Base-by-base conservation (phyloP, 2,113 vertebrate species). In the Gymnogyps californianus region DNA sequence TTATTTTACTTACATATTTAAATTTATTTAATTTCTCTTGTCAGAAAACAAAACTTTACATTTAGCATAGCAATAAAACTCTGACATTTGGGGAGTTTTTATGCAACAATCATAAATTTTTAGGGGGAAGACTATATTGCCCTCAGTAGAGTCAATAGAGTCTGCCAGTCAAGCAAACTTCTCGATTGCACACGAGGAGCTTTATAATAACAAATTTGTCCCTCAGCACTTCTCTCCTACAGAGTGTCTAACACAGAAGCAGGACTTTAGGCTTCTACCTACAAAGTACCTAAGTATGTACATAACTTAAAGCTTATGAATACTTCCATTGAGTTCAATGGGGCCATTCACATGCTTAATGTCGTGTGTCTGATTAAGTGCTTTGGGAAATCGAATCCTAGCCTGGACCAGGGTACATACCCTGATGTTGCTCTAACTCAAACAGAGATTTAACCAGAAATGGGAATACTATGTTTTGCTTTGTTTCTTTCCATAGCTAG, bases 51-150 rank as follows among this genome's bases (percentile, higher is more conserved):
- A 64, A 83, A 11, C 5, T n/a, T 69, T 40, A 16, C 2, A 6
- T 71, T 55, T 57, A 72, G 3, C 6, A 32, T 47, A 57, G 34
- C 5, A 75, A 66, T 18, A 11, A 18, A 55, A 40, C 10, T 21
- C 8, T 84, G 46, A 34, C 4, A 31, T 81, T 34, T 70, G 9
- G 20, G 7, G 31, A 61, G 2, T 21, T 16, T 47, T 31, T 49
- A 22, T 44, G 24, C 36, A 90, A 38, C 4, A 36, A 24, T 65
- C 5, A 55, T 9, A 24, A 31, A 8, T 10, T 11, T 51, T 19
- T 15, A 1, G 0, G 1, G 1, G 1, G 11, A 25, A 36, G 61
- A 19, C 6, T 3, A 2, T 61, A 5, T 14, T 65, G 26, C 52
- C 10, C 15, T 47, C 16, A n/a, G 13, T 28, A 22, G 16, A 77